phyloP scores from a whole-genome alignment of 1,140 invertebrate species.

The Araneus ventricosus region DNA sequence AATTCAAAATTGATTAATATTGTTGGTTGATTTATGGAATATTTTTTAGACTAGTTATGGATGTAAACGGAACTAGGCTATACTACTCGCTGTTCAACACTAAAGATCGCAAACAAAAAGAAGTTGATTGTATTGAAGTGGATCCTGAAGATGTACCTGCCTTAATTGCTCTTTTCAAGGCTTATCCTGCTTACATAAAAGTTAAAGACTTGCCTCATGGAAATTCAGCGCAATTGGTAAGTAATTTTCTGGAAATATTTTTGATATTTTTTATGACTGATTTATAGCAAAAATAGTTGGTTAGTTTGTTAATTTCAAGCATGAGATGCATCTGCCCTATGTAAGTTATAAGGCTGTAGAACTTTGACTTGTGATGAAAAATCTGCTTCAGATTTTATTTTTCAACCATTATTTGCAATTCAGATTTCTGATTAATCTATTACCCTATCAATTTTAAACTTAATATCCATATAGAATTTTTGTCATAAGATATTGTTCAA shows the following conservation, averaged over 20 bases:
- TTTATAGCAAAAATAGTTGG: too few species aligned
- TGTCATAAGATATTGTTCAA: too few species aligned
- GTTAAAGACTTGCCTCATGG: slow-evolving; percentile 87
- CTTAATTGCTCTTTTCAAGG: slow-evolving; percentile 86
- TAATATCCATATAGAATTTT: too few species aligned
- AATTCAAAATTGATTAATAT: neutral
- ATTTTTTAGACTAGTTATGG: slow-evolving; percentile 85
- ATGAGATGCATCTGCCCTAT: neutral
- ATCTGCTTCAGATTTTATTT: too few species aligned
- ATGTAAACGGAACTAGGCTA: slow-evolving; percentile 83
- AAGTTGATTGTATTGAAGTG: slow-evolving; percentile 87
- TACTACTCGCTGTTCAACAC: slow-evolving; percentile 93
- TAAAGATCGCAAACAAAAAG: slow-evolving; percentile 89
- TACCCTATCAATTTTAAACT: too few species aligned
- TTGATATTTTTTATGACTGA: neutral
- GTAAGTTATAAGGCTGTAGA: neutral
- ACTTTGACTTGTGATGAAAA: neutral
- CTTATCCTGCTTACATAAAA: slow-evolving; percentile 88
- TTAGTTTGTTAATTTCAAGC: neutral
- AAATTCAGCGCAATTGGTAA: slow-evolving; percentile 78
- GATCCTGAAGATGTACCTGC: slow-evolving; percentile 83
- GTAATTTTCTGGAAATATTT: neutral
- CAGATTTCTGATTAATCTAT: too few species aligned
- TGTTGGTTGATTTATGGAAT: too few species aligned
- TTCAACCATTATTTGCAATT: too few species aligned